These are phyloP conservation scores for Saguinus midas DNA, from an alignment of 2,113 vertebrate species.

Conservation along the genomic window DNA sequence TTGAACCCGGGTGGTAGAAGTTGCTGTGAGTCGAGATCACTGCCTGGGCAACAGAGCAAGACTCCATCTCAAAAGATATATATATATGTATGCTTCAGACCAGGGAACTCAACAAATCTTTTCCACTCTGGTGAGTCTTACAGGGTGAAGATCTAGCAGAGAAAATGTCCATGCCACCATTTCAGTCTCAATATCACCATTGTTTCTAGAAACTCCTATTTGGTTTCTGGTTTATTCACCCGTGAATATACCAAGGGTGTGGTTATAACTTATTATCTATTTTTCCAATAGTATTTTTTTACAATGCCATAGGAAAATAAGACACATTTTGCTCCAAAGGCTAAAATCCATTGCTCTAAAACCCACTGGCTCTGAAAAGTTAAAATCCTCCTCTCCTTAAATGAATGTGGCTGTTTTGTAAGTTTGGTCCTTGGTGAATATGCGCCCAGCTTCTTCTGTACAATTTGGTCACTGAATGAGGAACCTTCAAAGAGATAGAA, in stretches of 20 bases:
- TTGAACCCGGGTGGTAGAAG: too few species aligned
- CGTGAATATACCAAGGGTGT: not conserved
- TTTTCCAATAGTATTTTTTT: not conserved
- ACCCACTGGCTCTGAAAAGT: not conserved
- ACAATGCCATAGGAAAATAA: not conserved
- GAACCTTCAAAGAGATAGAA: not conserved
- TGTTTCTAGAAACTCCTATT: not conserved
- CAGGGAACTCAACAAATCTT: not conserved
- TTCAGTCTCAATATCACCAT: not conserved
- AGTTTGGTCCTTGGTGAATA: not conserved
- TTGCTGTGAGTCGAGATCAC: too few species aligned
- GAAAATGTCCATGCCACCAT: not conserved
- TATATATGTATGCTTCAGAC: not conserved
- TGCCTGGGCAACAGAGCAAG: too few species aligned
- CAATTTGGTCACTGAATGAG: not conserved
- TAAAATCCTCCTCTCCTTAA: not conserved
- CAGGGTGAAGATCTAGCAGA: not conserved
- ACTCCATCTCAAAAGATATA: too few species aligned
- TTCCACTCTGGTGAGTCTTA: not conserved
- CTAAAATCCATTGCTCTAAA: not conserved
- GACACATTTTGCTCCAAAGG: not conserved
- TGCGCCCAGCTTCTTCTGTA: not conserved
- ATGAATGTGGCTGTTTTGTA: not conserved
- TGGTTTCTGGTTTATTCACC: constrained; percentile 8
- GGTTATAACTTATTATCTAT: not conserved